A percentile compares a stretch with the other conserved stretches of the same genome.
These are phyloP conservation scores for Druon quercuslanigerum DNA, from an alignment of 1,140 invertebrate genomes.

Conservation along the genomic window DNA sequence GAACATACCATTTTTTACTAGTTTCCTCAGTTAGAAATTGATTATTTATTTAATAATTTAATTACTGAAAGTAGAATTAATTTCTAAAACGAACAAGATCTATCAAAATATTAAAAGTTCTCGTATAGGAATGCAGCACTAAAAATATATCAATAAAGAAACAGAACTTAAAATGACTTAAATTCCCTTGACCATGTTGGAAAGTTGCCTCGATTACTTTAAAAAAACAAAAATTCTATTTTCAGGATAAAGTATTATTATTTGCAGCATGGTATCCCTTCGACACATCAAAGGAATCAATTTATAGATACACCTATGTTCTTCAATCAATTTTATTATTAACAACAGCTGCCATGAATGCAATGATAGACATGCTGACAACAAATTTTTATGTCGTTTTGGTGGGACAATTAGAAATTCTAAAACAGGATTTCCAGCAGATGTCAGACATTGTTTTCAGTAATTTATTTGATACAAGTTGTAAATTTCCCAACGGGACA, in stretches of 20 bases:
- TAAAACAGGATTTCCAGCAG: background rate
- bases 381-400: conserved; percentile 24
- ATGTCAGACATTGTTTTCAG: background rate
- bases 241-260: conserved; percentile 28
- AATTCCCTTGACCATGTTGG: too few species aligned
- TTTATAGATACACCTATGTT: background rate
- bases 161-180: too few species aligned
- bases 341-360: conserved; percentile 16
- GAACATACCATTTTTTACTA: too few species aligned
- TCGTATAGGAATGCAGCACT: too few species aligned
- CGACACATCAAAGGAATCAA: background rate
- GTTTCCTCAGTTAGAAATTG: too few species aligned
- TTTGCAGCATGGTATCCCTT: conserved; percentile 30
- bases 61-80: too few species aligned
- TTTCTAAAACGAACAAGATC: too few species aligned
- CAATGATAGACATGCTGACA: conserved; percentile 32
- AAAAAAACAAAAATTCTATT: background rate
- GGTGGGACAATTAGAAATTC: conserved; percentile 30
- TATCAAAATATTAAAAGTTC: too few species aligned
- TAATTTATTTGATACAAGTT: conserved; percentile 1
- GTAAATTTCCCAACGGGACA: background rate
- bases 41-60: too few species aligned
- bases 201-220: background rate
- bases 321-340: conserved; percentile 14
- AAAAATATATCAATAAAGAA: background rate